phyloP scores from a whole-genome alignment of 2,888 invertebrate species.

The Campoplex capitator region DNA sequence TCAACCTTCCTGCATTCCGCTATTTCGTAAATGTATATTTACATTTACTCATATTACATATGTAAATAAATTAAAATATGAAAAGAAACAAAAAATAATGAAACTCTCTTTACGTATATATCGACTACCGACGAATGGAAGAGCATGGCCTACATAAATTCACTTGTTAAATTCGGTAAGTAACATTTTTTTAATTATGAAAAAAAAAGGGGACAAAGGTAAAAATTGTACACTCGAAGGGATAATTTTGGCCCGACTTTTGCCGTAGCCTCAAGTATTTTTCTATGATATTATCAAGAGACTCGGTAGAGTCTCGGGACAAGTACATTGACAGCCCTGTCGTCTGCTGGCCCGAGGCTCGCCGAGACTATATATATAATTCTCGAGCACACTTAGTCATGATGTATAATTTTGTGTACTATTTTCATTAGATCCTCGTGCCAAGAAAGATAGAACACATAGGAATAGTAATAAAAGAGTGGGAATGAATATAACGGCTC shows the following conservation, averaged over 20 bases:
- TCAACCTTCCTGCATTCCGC: slow-evolving; percentile 42
- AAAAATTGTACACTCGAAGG: not conserved
- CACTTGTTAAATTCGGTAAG: not conserved
- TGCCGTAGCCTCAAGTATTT: slow-evolving; percentile 52
- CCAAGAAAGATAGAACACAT: slow-evolving; percentile 44
- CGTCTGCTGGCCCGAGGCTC: no score
- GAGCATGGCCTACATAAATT: slow-evolving; percentile 1
- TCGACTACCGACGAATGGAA: slow-evolving; percentile 12
- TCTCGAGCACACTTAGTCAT: slow-evolving; percentile 43
- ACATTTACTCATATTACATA: not conserved
- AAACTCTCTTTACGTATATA: slow-evolving; percentile 5
- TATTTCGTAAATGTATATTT: slow-evolving; percentile 18
- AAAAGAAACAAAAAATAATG: not conserved
- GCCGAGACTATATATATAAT: no score
- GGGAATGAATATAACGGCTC: slow-evolving; percentile 32
- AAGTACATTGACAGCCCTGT: no score
- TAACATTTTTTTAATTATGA: slow-evolving; percentile 7
- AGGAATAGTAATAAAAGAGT: slow-evolving; percentile 1
- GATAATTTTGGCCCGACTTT: slow-evolving; percentile 22
- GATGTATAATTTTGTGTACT: slow-evolving; percentile 69
- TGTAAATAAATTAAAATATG: slow-evolving; percentile 3
- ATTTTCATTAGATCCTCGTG: slow-evolving; percentile 69
- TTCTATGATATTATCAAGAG: slow-evolving; percentile 62
- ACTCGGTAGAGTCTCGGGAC: no score
- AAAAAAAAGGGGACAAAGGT: not conserved